These are phyloP conservation scores for Rhea pennata DNA, from an alignment of 2,113 vertebrate species.

Conservation along the genomic window DNA sequence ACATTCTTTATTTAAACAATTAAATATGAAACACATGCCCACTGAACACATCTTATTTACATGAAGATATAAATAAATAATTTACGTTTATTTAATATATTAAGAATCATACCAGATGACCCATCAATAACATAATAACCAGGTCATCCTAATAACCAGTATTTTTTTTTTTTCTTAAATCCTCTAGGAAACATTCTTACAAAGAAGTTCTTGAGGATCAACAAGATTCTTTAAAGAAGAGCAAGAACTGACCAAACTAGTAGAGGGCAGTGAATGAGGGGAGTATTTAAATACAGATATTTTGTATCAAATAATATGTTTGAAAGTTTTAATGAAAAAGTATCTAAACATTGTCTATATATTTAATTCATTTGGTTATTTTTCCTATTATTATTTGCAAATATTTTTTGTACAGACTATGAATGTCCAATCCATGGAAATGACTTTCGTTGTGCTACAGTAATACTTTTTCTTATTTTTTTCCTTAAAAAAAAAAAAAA, in stretches of 20 bases:
- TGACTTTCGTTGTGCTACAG: neutral
- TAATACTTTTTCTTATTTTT: neutral
- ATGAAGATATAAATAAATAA: neutral
- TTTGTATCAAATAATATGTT: neutral
- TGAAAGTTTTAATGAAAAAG: neutral
- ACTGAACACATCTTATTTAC: neutral
- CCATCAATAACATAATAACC: neutral
- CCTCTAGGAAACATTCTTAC: neutral
- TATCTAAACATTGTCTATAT: neutral
- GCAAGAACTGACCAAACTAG: neutral
- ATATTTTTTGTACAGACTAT: neutral
- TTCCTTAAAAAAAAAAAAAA: too few relatives aligned
- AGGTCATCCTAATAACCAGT: neutral
- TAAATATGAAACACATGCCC: fast-evolving
- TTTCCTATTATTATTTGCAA: neutral
- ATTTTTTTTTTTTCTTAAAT: neutral
- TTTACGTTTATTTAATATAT: neutral
- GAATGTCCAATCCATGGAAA: neutral
- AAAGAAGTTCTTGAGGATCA: neutral
- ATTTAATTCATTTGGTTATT: neutral
- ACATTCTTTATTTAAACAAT: neutral
- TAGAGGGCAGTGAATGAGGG: neutral
- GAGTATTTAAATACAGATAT: neutral
- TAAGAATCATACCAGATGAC: neutral
- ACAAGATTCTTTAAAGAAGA: neutral